Base-by-base conservation (phyloP, 2,113 vertebrate species). In the Tricholaema leucomelas region DNA sequence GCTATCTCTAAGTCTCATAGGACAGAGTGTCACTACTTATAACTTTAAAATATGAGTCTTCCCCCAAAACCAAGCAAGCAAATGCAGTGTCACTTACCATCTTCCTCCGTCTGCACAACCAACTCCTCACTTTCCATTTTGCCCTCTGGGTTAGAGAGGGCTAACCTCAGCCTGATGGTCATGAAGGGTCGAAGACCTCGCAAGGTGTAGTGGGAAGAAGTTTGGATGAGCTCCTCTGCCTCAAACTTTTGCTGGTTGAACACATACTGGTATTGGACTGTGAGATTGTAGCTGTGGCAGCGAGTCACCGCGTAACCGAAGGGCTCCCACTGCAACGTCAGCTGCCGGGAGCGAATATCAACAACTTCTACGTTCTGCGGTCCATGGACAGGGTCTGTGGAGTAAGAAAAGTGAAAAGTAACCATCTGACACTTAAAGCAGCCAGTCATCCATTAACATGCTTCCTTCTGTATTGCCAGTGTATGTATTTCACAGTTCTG, bases 261-360 rank as follows among this genome's bases (percentile, higher is more conserved):
- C 55, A 98, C 96, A 5, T 99, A 99, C 96, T 99, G 98, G 97
- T 99, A 99, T 96, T 99, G 99, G 40, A 99, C 98, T 0, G 99
- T 99, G 93, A 99, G 98, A 85, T 99, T 99, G 96, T 99, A 99
- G 97, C 98, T 99, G 97, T 99, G 99, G 93, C 99, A 99, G 76
- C 99, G 99, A 2, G 99, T 99, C 80, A 99, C 99, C 0, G 98
- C 98, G 0, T 99, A 99, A 33, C 99, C 99, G 10, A 99, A 99
- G 27, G 99, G 98, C 71, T 99, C 99, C 99, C 99, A 99, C 90
- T 99, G 99, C 66, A 99, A 94, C 1, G 99, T 99, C 96, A 99
- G 98, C 98, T 99, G 99, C 7, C 99, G 98, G 3, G 99, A 98
- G 8, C 99, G 97, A 85, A 99, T 98, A 54, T 99, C 99, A 54